Percentiles rank a stretch among this genome's conserved stretches.
These are phyloP conservation scores for Melanotaenia parkinsoni DNA, from an alignment of 2,797 vertebrate species.

Conservation along the genomic window DNA sequence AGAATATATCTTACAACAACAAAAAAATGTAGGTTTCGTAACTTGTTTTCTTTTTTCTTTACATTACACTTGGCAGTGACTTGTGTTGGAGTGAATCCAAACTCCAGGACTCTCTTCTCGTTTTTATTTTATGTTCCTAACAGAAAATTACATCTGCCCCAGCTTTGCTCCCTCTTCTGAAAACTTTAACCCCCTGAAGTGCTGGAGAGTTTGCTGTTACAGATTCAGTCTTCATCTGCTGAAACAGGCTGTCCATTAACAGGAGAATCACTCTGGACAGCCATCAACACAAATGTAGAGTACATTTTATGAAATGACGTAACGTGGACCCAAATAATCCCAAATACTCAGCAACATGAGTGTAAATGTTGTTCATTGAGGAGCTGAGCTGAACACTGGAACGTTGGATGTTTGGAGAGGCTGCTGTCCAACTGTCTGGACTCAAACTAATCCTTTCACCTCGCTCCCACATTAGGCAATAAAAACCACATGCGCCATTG, in stretches of 20 bases:
- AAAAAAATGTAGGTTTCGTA: constrained; percentile 16
- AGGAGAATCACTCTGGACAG: background rate
- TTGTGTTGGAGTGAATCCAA: constrained; percentile 14
- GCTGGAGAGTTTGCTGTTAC: constrained; percentile 14
- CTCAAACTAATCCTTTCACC: constrained; percentile 47
- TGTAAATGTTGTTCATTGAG: constrained; percentile 21
- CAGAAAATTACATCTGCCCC: constrained; percentile 17
- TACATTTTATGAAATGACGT: constrained; percentile 7
- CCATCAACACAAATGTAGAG: background rate
- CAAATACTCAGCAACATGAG: constrained; percentile 18
- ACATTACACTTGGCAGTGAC: constrained; percentile 35
- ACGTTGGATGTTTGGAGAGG: constrained; percentile 39
- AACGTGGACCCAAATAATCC: constrained; percentile 12
- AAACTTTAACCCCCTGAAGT: constrained; percentile 21
- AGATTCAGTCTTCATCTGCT: constrained; percentile 31
- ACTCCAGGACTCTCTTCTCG: constrained; percentile 24
- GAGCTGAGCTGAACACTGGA: constrained; percentile 17
- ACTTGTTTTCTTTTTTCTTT: background rate
- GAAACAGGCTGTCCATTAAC: constrained; percentile 11
- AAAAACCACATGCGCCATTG: constrained; percentile 44
- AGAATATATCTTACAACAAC: constrained; percentile 57
- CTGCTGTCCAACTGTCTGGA: constrained; percentile 31
- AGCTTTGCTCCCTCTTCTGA: constrained; percentile 17
- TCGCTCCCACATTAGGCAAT: constrained; percentile 37
- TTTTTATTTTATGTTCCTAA: constrained; percentile 32